These are phyloP conservation scores for Crenuchus spilurus DNA, from an alignment of 2,797 vertebrate genomes.

Conservation along the genomic window DNA sequence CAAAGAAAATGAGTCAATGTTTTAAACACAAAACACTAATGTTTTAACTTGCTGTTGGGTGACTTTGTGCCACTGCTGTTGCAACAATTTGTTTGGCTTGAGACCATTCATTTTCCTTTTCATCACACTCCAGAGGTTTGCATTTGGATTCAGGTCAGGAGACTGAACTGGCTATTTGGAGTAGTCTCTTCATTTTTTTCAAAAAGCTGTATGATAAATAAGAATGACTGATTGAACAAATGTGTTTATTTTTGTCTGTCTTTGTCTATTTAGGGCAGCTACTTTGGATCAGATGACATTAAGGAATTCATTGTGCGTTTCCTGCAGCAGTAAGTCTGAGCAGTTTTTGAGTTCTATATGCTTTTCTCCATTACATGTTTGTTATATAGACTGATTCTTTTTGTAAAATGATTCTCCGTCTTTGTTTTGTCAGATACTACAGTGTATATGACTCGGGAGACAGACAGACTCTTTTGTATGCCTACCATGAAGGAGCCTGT, in stretches of 20 bases:
- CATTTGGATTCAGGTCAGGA: no score
- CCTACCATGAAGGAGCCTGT: conserved; percentile 89
- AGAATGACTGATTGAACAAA: not conserved
- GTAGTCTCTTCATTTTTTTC: not conserved
- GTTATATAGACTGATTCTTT: conserved; percentile 60
- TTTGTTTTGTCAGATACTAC: conserved; percentile 75
- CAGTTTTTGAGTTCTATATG: not conserved
- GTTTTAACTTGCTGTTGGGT: no score
- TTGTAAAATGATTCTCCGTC: conserved; percentile 79
- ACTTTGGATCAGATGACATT: conserved; percentile 86
- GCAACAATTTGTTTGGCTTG: no score
- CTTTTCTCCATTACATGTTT: not conserved
- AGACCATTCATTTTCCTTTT: no score
- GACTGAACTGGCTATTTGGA: no score
- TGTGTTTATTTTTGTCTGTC: no score
- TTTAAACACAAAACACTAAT: no score
- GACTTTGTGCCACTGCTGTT: no score
- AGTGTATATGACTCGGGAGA: conserved; percentile 87
- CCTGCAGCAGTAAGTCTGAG: conserved; percentile 86
- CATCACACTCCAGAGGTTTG: no score
- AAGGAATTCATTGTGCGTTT: conserved; percentile 84
- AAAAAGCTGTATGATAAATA: not conserved
- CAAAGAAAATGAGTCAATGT: no score
- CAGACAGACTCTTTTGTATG: conserved; percentile 86
- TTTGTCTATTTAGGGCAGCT: conserved; percentile 81